Evolutionary conservation across 1,140 invertebrate species (phyloP).

Genomic region (Drosophila equinoxialis): DNA sequence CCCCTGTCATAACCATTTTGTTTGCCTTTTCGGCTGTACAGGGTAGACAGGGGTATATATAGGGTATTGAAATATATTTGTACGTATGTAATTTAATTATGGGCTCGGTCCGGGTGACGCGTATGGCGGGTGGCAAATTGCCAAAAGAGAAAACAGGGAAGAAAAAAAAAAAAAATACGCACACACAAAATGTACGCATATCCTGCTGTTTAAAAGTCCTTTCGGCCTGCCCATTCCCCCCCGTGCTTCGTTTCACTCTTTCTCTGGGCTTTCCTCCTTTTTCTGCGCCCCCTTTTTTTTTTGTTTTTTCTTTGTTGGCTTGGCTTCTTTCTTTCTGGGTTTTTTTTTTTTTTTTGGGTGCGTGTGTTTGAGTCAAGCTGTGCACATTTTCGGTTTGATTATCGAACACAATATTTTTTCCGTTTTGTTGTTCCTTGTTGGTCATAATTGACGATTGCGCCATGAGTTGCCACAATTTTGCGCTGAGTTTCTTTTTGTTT

Average conservation of each 20-base stretch:
- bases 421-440: constrained; percentile 70
- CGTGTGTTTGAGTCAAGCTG: constrained; percentile 77
- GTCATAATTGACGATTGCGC: constrained; percentile 79
- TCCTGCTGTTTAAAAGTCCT: constrained; percentile 79
- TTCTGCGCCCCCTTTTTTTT: constrained; percentile 36
- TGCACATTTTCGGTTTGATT: constrained; percentile 81
- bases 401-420: constrained; percentile 81
- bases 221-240: background rate
- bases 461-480: constrained; percentile 75
- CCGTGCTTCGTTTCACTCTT: constrained; percentile 29
- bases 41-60: background rate
- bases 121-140: constrained; percentile 78
- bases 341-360: constrained; percentile 15
- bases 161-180: constrained; percentile 20
- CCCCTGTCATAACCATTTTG: no score
- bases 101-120: constrained; percentile 53
- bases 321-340: constrained; percentile 1
- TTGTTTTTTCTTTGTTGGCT: background rate
- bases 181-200: constrained; percentile 67
- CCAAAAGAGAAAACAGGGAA: constrained; percentile 48
- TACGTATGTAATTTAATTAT: constrained; percentile 80
- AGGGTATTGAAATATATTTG: constrained; percentile 5
- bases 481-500: background rate
- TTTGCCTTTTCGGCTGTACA: no score
- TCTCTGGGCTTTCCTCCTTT: constrained; percentile 53